These are phyloP conservation scores for Zeus faber DNA, from an alignment of 2,113 vertebrate genomes.

Conservation along the genomic window DNA sequence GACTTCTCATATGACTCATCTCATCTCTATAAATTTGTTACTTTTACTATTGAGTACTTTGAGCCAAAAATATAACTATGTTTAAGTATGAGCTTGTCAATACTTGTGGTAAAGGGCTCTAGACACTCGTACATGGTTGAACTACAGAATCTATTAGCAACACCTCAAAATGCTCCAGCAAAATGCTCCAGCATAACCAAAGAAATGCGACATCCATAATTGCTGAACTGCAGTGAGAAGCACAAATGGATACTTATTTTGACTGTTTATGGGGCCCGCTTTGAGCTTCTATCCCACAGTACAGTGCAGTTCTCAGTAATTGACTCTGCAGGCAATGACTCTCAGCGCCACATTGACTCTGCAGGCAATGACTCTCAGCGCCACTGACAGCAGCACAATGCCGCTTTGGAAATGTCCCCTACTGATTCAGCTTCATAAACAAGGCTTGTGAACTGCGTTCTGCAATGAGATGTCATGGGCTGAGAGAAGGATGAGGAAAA, in stretches of 20 bases:
- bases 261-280: slow-evolving; percentile 9
- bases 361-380: background rate
- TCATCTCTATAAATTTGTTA: too few species aligned
- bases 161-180: too few species aligned
- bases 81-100: too few species aligned
- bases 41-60: too few species aligned
- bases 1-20: too few species aligned
- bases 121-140: background rate
- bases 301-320: slow-evolving; percentile 19
- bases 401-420: background rate
- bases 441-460: slow-evolving; percentile 5
- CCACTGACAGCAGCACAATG: background rate
- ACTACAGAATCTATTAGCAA: background rate
- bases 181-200: slow-evolving; percentile 1
- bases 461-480: background rate
- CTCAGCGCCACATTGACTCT: too few species aligned
- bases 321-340: slow-evolving; percentile 11
- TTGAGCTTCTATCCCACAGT: slow-evolving; percentile 24
- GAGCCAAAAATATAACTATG: too few species aligned
- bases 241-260: background rate
- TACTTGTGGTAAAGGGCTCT: background rate
- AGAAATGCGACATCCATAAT: background rate
- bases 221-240: background rate
- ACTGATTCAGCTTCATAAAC: slow-evolving; percentile 16
- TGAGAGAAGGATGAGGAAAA: background rate